phyloP scores from a whole-genome alignment of 1,140 invertebrate species.

The Ruditapes philippinarum region DNA sequence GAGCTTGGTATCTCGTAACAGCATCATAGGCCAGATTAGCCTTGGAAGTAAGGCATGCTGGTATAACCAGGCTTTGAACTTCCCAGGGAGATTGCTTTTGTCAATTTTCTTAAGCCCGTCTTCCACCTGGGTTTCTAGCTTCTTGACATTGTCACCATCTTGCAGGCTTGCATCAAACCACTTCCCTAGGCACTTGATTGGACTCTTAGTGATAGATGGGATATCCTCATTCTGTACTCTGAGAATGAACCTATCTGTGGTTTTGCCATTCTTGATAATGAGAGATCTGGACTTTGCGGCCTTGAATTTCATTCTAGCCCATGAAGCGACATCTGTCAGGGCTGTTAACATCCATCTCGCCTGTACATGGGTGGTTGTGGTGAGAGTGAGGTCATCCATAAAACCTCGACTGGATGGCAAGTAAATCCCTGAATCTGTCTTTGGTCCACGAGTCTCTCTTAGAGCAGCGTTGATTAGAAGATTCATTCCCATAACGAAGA shows the following conservation, averaged over 20 bases:
- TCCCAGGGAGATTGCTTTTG: conserved; percentile 23
- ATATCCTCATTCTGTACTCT: conserved; percentile 36
- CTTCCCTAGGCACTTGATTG: conserved; percentile 43
- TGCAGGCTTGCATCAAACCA: conserved; percentile 46
- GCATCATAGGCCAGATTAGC: conserved; percentile 49
- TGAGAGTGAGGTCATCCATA: conserved; percentile 49
- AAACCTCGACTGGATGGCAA: conserved; percentile 40
- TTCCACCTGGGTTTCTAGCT: conserved; percentile 19
- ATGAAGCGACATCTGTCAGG: conserved; percentile 38
- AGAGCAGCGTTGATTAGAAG: conserved; percentile 38
- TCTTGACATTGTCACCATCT: conserved; percentile 26
- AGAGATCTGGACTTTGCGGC: conserved; percentile 16
- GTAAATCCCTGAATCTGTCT: not conserved
- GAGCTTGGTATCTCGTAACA: conserved; percentile 50
- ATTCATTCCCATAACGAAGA: conserved; percentile 56
- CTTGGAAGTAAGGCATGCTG: conserved; percentile 42
- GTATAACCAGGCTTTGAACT: conserved; percentile 60
- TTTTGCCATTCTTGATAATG: conserved; percentile 12
- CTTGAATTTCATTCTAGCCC: conserved; percentile 28
- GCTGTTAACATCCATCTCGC: conserved; percentile 55
- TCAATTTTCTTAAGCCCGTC: conserved; percentile 56
- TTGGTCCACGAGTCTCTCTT: conserved; percentile 8
- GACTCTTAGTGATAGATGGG: conserved; percentile 35
- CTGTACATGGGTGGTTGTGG: conserved; percentile 32
- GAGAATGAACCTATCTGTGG: conserved; percentile 1